Conservation (phyloP, 2,113 vertebrate genomes). For the Rhombomys opimus region DNA sequence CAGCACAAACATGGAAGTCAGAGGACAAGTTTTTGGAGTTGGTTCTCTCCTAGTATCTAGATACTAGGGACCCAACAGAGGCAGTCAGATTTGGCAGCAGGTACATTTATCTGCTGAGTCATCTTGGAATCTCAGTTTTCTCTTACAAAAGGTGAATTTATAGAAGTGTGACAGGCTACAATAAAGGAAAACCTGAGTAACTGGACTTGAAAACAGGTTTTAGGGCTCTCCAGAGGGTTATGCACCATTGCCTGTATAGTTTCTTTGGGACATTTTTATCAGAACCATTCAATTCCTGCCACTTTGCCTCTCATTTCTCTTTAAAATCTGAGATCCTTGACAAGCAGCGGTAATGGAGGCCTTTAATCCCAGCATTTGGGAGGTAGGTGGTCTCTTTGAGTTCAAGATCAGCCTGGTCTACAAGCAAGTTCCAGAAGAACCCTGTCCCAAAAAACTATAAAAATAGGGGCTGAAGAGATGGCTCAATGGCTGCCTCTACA, state of each 20-base stretch:
- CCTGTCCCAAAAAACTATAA: neutral
- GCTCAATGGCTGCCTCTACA: too few relatives aligned
- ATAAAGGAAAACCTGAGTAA: conserved; percentile 27
- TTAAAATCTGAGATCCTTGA: neutral
- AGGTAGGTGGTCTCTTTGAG: neutral
- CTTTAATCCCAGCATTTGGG: neutral
- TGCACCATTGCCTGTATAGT: neutral
- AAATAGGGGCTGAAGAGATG: neutral
- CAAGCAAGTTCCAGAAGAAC: neutral
- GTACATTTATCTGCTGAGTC: neutral
- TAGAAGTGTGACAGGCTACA: neutral
- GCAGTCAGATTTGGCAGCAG: neutral
- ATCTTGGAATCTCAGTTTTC: neutral
- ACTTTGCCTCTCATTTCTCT: neutral
- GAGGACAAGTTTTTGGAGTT: neutral
- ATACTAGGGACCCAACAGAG: neutral
- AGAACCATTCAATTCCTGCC: neutral
- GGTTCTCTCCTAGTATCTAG: neutral
- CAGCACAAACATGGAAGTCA: neutral
- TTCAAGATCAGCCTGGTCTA: neutral
- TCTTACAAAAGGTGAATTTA: neutral
- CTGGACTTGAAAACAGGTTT: neutral
- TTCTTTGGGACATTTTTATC: neutral
- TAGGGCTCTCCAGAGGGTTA: neutral
- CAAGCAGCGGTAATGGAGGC: neutral